Evolutionary conservation across 1,140 invertebrate genomes (phyloP).

Genomic region (Araneus ventricosus): DNA sequence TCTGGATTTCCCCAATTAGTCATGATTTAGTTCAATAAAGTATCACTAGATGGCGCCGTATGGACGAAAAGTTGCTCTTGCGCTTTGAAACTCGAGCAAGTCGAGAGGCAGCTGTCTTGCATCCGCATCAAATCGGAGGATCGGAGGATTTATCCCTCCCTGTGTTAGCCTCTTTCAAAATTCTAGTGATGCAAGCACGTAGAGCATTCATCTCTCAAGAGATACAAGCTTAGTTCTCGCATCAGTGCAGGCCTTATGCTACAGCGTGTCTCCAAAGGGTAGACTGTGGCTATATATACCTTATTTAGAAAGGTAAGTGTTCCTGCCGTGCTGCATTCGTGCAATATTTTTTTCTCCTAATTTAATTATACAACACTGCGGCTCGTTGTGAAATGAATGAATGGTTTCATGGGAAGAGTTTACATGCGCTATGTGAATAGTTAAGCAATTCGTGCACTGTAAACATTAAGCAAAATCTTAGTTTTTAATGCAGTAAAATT

Average conservation of each 20-base stretch:
- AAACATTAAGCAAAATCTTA: too few relatives aligned
- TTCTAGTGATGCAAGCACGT: slow-evolving; percentile 19
- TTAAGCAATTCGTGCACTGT: too few relatives aligned
- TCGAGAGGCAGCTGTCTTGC: background rate
- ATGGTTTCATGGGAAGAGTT: background rate
- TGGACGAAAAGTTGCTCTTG: background rate
- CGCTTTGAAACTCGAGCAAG: background rate
- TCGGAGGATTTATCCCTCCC: background rate
- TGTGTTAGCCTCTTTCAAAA: background rate
- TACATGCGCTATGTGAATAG: too few relatives aligned
- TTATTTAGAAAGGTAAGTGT: slow-evolving; percentile 22
- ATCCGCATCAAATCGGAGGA: slow-evolving; percentile 36
- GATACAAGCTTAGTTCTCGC: background rate
- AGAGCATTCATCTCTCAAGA: background rate
- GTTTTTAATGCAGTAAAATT: too few relatives aligned
- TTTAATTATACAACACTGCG: background rate
- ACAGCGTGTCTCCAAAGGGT: slow-evolving; percentile 16
- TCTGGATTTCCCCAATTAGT: background rate
- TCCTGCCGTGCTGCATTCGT: background rate
- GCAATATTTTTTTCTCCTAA: background rate
- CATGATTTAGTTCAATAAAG: background rate
- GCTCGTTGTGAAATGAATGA: background rate
- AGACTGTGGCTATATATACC: background rate
- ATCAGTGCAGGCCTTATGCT: background rate
- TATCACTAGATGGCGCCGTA: background rate